phyloP scores from a whole-genome alignment of 2,113 vertebrate genomes.

The Cyprinus carpio region DNA sequence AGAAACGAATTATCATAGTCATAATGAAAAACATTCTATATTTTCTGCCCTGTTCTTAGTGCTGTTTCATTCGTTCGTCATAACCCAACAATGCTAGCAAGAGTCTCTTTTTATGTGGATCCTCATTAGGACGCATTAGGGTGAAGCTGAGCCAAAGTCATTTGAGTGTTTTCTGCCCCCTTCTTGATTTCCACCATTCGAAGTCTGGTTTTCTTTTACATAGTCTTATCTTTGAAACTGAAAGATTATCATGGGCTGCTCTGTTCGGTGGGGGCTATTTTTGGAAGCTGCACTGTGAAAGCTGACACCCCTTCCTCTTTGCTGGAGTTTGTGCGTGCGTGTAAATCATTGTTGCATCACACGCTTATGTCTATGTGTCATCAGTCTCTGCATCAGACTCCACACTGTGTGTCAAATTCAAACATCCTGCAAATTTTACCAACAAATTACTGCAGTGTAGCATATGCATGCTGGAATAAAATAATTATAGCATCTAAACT shows the following conservation, averaged over 20 bases:
- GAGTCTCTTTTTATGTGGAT: not conserved
- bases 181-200: slow-evolving; percentile 12
- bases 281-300: slow-evolving; percentile 69
- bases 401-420: not conserved
- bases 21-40: slow-evolving; percentile 4
- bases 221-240: slow-evolving; percentile 72
- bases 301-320: slow-evolving; percentile 73
- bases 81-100: not conserved
- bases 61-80: not conserved
- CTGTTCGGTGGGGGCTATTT: slow-evolving; percentile 73
- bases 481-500: slow-evolving; percentile 10
- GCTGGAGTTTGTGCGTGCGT: slow-evolving; percentile 56
- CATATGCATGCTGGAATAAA: not conserved
- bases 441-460: not conserved
- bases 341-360: slow-evolving; percentile 55
- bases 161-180: slow-evolving; percentile 48
- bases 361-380: slow-evolving; percentile 33
- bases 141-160: slow-evolving; percentile 8
- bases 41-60: not conserved
- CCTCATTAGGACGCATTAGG: not conserved
- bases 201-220: slow-evolving; percentile 65
- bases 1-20: not conserved
- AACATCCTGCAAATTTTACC: not conserved
- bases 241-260: slow-evolving; percentile 73
- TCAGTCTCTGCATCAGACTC: slow-evolving; percentile 7